These are phyloP conservation scores for Gymnoscopelus braueri DNA, from an alignment of 2,797 vertebrate genomes.

Conservation along the genomic window DNA sequence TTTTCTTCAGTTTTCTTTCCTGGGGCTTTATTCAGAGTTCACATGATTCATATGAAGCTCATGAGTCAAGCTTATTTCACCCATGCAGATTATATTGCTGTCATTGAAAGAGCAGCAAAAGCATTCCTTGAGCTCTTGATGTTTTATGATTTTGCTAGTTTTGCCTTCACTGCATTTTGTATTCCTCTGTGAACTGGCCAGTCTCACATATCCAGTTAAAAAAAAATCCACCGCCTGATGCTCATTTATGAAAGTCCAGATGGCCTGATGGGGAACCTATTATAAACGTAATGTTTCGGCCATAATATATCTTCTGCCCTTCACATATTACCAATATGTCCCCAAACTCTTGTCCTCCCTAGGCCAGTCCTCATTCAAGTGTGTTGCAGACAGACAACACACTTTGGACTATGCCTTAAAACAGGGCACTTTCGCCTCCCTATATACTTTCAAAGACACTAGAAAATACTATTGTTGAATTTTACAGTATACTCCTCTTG, in stretches of 20 bases:
- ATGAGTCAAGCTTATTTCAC: too few relatives aligned
- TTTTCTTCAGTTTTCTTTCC: too few relatives aligned
- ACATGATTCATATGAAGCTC: too few relatives aligned
- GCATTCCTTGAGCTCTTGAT: too few relatives aligned
- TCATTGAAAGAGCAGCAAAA: too few relatives aligned
- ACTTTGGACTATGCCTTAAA: not conserved
- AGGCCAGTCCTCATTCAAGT: slow-evolving; percentile 59
- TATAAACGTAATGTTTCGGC: slow-evolving; percentile 33
- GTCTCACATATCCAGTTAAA: too few relatives aligned
- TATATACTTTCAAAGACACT: too few relatives aligned
- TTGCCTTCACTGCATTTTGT: not conserved
- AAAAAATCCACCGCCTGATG: too few relatives aligned
- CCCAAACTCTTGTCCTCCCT: slow-evolving; percentile 50
- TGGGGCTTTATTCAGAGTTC: too few relatives aligned
- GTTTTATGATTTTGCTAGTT: slow-evolving; percentile 6
- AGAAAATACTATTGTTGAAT: too few relatives aligned
- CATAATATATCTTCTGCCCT: slow-evolving; percentile 23
- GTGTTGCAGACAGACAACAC: not conserved
- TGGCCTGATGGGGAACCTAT: slow-evolving; percentile 17
- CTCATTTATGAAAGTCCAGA: too few relatives aligned
- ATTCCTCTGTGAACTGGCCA: not conserved
- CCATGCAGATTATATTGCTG: too few relatives aligned
- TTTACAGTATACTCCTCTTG: not conserved
- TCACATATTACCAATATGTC: slow-evolving; percentile 58
- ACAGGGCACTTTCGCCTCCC: slow-evolving; percentile 14